Evolutionary conservation across 1,140 invertebrate genomes (phyloP).

Genomic region (Drosophila subpulchrella): DNA sequence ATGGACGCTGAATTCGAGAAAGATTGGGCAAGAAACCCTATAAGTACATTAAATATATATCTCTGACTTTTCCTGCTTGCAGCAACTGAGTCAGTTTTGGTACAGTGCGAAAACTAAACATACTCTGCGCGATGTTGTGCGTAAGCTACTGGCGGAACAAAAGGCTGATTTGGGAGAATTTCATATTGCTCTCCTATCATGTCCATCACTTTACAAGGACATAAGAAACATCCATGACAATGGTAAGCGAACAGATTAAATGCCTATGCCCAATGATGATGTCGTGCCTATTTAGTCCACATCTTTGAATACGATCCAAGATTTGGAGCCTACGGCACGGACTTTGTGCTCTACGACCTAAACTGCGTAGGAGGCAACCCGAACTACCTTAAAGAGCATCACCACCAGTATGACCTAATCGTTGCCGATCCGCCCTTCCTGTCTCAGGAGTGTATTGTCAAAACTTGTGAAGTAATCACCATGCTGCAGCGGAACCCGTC

Average conservation of each 20-base stretch:
- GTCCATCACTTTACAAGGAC: constrained; percentile 93
- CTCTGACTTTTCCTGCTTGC: constrained; percentile 70
- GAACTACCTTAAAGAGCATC: constrained; percentile 87
- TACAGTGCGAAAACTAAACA: constrained; percentile 92
- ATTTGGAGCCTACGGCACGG: constrained; percentile 91
- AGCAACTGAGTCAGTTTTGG: constrained; percentile 99
- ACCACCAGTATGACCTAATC: constrained; percentile 91
- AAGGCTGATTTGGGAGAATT: constrained; percentile 76
- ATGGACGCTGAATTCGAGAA: constrained; percentile 89
- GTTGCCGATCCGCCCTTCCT: constrained; percentile 97
- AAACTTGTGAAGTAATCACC: constrained; percentile 92
- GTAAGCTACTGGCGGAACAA: constrained; percentile 46
- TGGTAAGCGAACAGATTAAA: constrained; percentile 26
- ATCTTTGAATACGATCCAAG: constrained; percentile 93
- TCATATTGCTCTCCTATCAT: constrained; percentile 94
- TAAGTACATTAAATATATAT: neutral
- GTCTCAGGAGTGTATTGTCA: constrained; percentile 95
- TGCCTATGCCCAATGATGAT: neutral
- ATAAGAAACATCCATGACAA: constrained; percentile 85
- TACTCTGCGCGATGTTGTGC: constrained; percentile 88
- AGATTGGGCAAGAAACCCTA: constrained; percentile 89
- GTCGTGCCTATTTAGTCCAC: constrained; percentile 86
- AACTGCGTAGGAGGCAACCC: constrained; percentile 88
- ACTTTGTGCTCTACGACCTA: constrained; percentile 96
- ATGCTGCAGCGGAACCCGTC: constrained; percentile 88